Conservation (phyloP, 2,113 vertebrate genomes). For the Stegastes partitus region DNA sequence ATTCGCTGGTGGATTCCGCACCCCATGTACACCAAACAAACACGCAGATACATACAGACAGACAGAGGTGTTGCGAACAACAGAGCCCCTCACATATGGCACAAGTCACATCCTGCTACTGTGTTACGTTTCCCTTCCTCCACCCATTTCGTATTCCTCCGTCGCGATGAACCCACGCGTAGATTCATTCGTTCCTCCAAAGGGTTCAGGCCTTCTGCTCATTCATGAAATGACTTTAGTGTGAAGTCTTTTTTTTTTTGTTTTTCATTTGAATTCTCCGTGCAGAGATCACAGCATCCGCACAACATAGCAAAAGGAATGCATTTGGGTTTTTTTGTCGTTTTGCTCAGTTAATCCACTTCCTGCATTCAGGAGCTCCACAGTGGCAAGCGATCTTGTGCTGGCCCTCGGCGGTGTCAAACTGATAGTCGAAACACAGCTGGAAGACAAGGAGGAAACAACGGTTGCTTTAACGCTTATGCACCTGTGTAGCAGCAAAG, state of each 20-base stretch:
- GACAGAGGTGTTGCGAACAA: conserved; percentile 61
- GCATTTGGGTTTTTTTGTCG: conserved; percentile 68
- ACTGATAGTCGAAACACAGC: conserved; percentile 98
- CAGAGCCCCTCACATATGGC: conserved; percentile 80
- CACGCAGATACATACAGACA: conserved; percentile 80
- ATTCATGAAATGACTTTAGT: conserved; percentile 64
- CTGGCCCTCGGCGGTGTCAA: conserved; percentile 92
- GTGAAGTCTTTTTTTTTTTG: conserved; percentile 75
- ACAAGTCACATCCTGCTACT: conserved; percentile 82
- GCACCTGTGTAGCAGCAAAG: no score
- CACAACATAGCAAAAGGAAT: conserved; percentile 83
- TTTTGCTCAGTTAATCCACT: conserved; percentile 95
- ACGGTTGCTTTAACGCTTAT: background rate
- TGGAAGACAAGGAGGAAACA: conserved; percentile 69
- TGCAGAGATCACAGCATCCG: conserved; percentile 84
- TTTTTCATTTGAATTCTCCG: conserved; percentile 56
- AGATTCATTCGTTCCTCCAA: conserved; percentile 43
- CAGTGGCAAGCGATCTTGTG: conserved; percentile 97
- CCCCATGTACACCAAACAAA: conserved; percentile 78
- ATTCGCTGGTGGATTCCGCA: conserved; percentile 96
- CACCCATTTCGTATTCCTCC: conserved; percentile 6
- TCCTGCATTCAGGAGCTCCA: conserved; percentile 96
- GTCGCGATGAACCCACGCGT: conserved; percentile 33
- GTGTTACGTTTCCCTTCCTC: conserved; percentile 64
- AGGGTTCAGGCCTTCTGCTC: conserved; percentile 65